Evolutionary conservation across 2,888 invertebrate species (phyloP).

Genomic region (Galeopsomyia nigrocyanea): DNA sequence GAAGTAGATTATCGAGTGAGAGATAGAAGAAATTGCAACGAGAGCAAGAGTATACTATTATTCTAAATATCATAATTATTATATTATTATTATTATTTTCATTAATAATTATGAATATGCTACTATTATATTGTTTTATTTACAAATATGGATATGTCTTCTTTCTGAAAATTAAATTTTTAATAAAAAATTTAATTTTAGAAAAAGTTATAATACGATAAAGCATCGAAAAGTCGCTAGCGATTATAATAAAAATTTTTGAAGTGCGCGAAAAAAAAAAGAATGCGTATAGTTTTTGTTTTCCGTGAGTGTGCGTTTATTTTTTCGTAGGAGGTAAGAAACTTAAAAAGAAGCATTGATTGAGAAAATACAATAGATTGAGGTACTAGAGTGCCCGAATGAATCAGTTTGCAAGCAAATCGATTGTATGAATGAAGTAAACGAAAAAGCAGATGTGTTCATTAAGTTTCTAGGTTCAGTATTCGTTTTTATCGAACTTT

Average conservation of each 20-base stretch:
- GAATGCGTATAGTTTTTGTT: constrained; percentile 49
- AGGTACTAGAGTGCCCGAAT: no score
- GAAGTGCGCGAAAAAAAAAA: constrained; percentile 42
- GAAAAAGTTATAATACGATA: no score
- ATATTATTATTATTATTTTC: constrained; percentile 35
- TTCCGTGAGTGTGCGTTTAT: constrained; percentile 47
- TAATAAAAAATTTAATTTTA: constrained; percentile 20
- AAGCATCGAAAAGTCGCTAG: constrained; percentile 23
- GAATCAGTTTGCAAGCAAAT: no score
- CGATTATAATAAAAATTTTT: constrained; percentile 19
- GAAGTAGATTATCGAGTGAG: constrained; percentile 32
- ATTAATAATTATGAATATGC: constrained; percentile 29
- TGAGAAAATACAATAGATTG: no score
- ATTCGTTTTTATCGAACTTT: constrained; percentile 59
- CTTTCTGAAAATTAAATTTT: constrained; percentile 40
- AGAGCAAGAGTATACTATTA: constrained; percentile 24
- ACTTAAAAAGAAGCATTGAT: no score
- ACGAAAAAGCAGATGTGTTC: constrained; percentile 44
- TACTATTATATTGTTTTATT: constrained; percentile 41
- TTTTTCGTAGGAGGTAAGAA: neutral
- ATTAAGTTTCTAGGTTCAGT: constrained; percentile 65
- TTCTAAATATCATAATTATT: constrained; percentile 27
- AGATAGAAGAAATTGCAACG: constrained; percentile 36
- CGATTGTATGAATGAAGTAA: no score
- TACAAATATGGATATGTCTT: constrained; percentile 27